Conservation (phyloP, 2,113 vertebrate species). For the Acrocephalus kingi region DNA sequence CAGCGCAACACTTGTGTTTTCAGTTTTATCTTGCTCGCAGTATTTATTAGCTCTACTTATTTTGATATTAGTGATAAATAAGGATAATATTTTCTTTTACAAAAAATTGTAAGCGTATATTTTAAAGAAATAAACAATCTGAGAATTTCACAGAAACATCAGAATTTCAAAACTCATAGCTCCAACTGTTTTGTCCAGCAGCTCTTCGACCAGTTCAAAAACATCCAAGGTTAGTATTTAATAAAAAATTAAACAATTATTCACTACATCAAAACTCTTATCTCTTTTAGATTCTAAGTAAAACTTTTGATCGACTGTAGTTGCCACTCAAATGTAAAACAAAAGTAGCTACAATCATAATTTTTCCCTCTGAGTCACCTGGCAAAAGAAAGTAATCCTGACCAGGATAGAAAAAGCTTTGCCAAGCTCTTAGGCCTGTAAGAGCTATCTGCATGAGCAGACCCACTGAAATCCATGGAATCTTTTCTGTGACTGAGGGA, state of each 20-base stretch:
- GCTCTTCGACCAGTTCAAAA: conserved; percentile 35
- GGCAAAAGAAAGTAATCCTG: not conserved
- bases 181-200: conserved; percentile 55
- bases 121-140: conserved; percentile 67
- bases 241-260: conserved; percentile 30
- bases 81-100: conserved; percentile 66
- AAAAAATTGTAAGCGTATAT: conserved; percentile 70
- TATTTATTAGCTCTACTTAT: conserved; percentile 71
- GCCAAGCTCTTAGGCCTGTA: not conserved
- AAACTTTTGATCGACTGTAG: not conserved
- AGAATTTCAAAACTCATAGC: conserved; percentile 69
- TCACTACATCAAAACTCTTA: conserved; percentile 2
- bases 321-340: conserved; percentile 8
- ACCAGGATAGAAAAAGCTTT: not conserved
- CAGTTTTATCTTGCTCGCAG: conserved; percentile 44
- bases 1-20: conserved; percentile 41
- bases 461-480: not conserved
- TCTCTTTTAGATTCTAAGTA: not conserved
- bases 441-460: not conserved
- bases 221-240: conserved; percentile 46
- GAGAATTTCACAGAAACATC: conserved; percentile 77
- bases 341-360: conserved; percentile 17
- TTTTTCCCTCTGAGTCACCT: conserved; percentile 5
- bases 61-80: conserved; percentile 71
- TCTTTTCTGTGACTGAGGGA: not conserved